Conservation (phyloP, 2,888 invertebrate species). For the Himalopsyche kuldschensis region DNA sequence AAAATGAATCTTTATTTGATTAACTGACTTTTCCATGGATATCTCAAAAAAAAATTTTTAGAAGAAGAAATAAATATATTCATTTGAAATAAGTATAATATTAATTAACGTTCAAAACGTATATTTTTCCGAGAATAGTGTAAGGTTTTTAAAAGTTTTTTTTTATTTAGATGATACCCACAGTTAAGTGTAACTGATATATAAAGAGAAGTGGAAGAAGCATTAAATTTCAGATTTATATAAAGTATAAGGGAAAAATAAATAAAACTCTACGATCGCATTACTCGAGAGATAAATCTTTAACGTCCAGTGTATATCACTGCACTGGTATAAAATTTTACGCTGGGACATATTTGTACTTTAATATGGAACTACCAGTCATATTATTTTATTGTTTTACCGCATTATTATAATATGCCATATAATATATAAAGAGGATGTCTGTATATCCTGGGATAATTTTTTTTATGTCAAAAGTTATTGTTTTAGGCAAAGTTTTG, state of each 20-base stretch:
- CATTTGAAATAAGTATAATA: no score
- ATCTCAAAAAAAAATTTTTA: no score
- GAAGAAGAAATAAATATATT: no score
- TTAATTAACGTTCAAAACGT: no score
- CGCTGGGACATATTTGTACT: background rate
- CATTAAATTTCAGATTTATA: background rate
- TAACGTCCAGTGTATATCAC: background rate
- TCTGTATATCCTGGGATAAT: background rate
- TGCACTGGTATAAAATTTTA: background rate
- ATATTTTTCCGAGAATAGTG: no score
- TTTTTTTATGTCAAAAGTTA: background rate
- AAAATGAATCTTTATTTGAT: no score
- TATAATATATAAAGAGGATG: background rate
- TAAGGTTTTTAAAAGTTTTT: no score
- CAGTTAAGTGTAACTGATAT: background rate
- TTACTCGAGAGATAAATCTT: background rate
- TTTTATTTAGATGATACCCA: background rate
- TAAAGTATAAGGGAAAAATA: background rate
- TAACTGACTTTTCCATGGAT: no score
- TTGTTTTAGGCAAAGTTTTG: background rate
- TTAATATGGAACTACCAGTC: background rate
- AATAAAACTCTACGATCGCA: background rate
- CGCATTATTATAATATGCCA: background rate
- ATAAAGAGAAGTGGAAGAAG: background rate
- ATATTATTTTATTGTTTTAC: background rate